phyloP scores from a whole-genome alignment of 2,797 vertebrate genomes.

The Galagoides demidoff region DNA sequence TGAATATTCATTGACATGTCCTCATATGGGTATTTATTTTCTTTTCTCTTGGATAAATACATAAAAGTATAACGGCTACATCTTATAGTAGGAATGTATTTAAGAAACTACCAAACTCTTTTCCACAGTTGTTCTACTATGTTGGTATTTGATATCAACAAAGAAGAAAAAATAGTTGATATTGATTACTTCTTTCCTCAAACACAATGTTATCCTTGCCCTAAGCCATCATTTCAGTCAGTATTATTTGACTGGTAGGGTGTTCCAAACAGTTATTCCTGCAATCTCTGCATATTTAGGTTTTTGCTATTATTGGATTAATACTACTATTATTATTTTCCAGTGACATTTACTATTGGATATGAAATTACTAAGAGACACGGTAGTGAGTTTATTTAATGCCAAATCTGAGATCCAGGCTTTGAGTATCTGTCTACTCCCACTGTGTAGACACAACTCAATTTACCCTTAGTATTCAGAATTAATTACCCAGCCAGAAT shows the following conservation, averaged over 20 bases:
- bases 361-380: not conserved
- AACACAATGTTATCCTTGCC: not conserved
- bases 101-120: not conserved
- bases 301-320: not conserved
- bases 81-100: not conserved
- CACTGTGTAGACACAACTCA: not conserved
- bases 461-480: not conserved
- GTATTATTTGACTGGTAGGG: not conserved
- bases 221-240: not conserved
- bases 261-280: conserved; percentile 13
- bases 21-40: not conserved
- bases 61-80: not conserved
- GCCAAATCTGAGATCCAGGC: not conserved
- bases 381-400: not conserved
- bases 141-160: not conserved
- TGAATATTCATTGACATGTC: not conserved
- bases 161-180: not conserved
- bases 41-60: not conserved
- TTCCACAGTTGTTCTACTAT: not conserved
- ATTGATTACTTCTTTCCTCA: not conserved
- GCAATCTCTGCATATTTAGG: not conserved
- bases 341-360: not conserved
- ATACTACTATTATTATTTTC: not conserved
- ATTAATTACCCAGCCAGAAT: not conserved
- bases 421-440: not conserved